Evolutionary conservation across 1,140 invertebrate genomes (phyloP).

Genomic region (Drosophila carrolli): DNA sequence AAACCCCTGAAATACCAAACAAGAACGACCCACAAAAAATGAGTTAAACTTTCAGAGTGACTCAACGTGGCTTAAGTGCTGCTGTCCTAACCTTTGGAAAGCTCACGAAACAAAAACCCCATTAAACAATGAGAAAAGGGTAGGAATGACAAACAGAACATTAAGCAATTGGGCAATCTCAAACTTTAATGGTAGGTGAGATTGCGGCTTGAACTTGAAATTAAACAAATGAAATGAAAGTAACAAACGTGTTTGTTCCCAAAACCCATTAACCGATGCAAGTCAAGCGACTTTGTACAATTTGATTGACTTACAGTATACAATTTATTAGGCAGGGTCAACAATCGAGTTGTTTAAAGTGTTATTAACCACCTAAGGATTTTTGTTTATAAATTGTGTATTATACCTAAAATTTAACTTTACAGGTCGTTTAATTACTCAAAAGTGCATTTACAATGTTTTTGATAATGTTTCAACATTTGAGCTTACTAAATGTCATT

Average conservation of each 20-base stretch:
- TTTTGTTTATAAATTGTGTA: background rate
- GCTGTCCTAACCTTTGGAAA: constrained; percentile 15
- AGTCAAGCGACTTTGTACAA: constrained; percentile 14
- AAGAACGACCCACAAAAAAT: background rate
- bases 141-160: constrained; percentile 13
- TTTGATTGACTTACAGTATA: constrained; percentile 10
- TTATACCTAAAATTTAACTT: background rate
- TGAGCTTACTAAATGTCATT: too few species aligned
- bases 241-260: constrained; percentile 24
- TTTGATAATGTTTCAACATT: too few species aligned
- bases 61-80: constrained; percentile 18
- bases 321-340: constrained; percentile 17
- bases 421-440: background rate
- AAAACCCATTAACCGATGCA: constrained; percentile 22
- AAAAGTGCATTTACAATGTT: background rate
- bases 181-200: constrained; percentile 30
- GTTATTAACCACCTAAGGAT: background rate
- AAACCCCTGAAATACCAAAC: constrained; percentile 88
- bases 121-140: constrained; percentile 18
- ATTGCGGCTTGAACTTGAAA: constrained; percentile 34
- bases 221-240: constrained; percentile 24
- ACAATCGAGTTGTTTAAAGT: constrained; percentile 1
- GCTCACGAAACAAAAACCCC: constrained; percentile 1
- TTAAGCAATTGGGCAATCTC: constrained; percentile 9
- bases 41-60: constrained; percentile 7